Conservation (phyloP, 2,113 vertebrate genomes). For the Pseudorasbora parva region DNA sequence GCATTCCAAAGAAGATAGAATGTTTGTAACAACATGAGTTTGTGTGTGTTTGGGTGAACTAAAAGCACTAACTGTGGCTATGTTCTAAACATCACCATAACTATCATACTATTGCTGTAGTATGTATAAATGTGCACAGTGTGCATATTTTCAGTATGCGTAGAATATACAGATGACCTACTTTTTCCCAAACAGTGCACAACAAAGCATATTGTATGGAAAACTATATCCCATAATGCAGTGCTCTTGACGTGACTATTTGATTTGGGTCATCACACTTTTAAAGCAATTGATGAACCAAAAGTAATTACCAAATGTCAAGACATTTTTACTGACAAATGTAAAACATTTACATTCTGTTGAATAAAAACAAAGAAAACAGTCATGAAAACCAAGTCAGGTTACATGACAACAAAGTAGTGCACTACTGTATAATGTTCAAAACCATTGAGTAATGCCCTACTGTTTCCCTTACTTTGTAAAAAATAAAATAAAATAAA, state of each 20-base stretch:
- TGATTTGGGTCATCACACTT: neutral
- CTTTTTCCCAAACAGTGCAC: neutral
- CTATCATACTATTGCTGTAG: neutral
- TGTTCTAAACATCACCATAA: neutral
- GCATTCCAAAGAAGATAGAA: neutral
- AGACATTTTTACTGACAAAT: neutral
- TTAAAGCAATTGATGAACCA: neutral
- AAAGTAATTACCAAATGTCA: neutral
- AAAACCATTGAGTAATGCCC: neutral
- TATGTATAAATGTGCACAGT: no score
- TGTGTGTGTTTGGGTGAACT: neutral
- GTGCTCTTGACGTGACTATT: neutral
- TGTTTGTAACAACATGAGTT: neutral
- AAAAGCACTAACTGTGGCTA: neutral
- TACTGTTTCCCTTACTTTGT: neutral
- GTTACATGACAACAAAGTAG: neutral
- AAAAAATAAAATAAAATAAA: neutral
- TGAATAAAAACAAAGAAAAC: neutral
- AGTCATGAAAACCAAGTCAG: neutral
- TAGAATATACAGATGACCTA: neutral
- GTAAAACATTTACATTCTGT: neutral
- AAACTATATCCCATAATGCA: neutral
- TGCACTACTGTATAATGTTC: neutral
- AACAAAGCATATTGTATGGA: neutral
- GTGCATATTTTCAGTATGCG: neutral